phyloP scores from a whole-genome alignment of 2,797 vertebrate genomes.

The Urocyon cinereoargenteus region DNA sequence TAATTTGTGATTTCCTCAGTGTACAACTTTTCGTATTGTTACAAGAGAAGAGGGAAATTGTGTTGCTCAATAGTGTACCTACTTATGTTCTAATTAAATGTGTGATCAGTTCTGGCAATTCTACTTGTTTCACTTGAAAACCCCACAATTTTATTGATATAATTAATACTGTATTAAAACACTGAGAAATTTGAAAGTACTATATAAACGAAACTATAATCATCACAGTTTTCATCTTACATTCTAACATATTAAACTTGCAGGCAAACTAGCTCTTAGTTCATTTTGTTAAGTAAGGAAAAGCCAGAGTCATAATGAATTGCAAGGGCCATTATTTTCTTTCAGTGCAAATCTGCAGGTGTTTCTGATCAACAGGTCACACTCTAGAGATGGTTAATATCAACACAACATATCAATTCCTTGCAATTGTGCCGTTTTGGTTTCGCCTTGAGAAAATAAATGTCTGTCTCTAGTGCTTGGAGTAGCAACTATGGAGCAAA shows the following conservation, averaged over 20 bases:
- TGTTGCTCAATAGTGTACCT: neutral
- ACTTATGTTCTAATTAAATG: conserved; percentile 17
- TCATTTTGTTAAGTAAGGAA: neutral
- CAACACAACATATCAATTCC: neutral
- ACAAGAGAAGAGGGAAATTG: neutral
- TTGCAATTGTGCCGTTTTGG: neutral
- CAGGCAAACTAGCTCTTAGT: neutral
- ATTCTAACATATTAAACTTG: neutral
- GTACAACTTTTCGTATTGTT: conserved; percentile 15
- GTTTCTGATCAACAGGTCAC: neutral
- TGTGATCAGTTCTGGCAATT: conserved; percentile 9
- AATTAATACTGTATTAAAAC: neutral
- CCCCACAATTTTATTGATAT: neutral
- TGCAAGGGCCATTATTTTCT: neutral
- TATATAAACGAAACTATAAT: neutral
- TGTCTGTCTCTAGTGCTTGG: neutral
- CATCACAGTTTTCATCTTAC: neutral
- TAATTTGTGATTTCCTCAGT: conserved; percentile 14
- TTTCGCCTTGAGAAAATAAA: neutral
- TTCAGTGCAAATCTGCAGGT: neutral
- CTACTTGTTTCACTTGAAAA: conserved; percentile 25
- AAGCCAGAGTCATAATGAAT: neutral
- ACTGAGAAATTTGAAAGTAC: neutral
- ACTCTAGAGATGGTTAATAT: neutral
- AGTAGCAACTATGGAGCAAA: neutral